Percentiles rank a stretch among this genome's conserved stretches.
Evolutionary conservation across 2,113 vertebrate genomes (phyloP).

Genomic region (Cyprinodon tularosa): DNA sequence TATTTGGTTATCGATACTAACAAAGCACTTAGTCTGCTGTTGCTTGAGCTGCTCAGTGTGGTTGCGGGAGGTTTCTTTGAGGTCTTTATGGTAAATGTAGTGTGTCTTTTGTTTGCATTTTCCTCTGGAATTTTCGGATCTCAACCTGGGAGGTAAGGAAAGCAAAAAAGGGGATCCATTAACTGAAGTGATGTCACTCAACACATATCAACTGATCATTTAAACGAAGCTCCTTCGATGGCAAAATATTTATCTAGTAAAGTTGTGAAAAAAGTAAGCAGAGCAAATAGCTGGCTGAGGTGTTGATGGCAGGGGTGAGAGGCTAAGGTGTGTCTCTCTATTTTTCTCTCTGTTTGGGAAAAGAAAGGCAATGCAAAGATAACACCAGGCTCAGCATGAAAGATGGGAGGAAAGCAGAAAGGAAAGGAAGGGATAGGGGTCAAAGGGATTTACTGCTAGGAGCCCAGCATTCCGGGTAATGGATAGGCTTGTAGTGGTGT

Average conservation of each 20-base stretch:
- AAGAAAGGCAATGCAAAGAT: conserved; percentile 48
- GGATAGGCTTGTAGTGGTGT: conserved; percentile 78
- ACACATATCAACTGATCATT: conserved; percentile 66
- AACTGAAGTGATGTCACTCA: conserved; percentile 74
- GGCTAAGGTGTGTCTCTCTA: conserved; percentile 49
- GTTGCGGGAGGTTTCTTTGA: conserved; percentile 42
- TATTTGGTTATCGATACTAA: conserved; percentile 74
- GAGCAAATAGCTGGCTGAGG: conserved; percentile 37
- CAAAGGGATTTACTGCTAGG: conserved; percentile 80
- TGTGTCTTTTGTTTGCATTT: conserved; percentile 39
- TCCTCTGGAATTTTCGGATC: conserved; percentile 36
- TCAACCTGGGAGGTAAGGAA: conserved; percentile 51
- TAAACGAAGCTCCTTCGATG: conserved; percentile 58
- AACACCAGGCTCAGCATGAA: conserved; percentile 48
- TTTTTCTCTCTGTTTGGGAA: conserved; percentile 41
- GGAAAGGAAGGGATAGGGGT: conserved; percentile 60
- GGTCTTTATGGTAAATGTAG: conserved; percentile 34
- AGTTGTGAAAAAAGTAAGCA: conserved; percentile 52
- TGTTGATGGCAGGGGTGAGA: conserved; percentile 39
- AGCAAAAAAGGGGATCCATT: conserved; percentile 51
- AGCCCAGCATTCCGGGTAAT: conserved; percentile 78
- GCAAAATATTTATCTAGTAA: conserved; percentile 77
- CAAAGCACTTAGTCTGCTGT: conserved; percentile 60
- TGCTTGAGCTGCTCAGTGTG: conserved; percentile 40
- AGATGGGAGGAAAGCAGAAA: conserved; percentile 34